Percentiles rank a stretch among this genome's conserved stretches.
Evolutionary conservation across 92 coral and sea anemone species (phyloP).

Genomic region (Galaxea fascicularis): DNA sequence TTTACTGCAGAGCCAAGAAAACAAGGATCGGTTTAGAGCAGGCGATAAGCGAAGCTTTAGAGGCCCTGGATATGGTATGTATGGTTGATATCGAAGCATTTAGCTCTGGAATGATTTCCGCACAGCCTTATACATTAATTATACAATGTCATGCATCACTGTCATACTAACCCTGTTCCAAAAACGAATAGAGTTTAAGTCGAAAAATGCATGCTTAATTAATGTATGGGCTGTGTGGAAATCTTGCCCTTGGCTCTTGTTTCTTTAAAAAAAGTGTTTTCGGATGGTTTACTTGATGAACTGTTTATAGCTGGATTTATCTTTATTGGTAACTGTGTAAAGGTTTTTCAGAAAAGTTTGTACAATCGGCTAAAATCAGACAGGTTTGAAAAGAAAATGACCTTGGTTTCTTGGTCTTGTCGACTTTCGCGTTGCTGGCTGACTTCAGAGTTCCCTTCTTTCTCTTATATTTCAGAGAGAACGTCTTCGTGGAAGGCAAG

Average conservation of each 20-base stretch:
- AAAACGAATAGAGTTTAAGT: too few species aligned
- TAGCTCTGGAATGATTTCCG: neutral
- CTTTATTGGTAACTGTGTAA: neutral
- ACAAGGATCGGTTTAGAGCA: conserved; percentile 94
- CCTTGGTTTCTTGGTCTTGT: neutral
- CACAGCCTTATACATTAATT: too few species aligned
- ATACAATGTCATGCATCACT: too few species aligned
- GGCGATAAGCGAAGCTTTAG: conserved; percentile 96
- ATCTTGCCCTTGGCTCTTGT: too few species aligned
- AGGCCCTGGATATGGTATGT: conserved; percentile 90
- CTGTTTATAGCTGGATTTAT: too few species aligned
- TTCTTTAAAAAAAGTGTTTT: neutral
- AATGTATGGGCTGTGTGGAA: too few species aligned
- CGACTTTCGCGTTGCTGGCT: neutral
- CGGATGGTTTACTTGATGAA: too few species aligned
- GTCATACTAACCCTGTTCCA: too few species aligned
- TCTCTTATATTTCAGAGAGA: conserved; percentile 71
- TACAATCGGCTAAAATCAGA: neutral
- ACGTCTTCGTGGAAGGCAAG: conserved; percentile 80
- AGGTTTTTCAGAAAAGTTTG: neutral
- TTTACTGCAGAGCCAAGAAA: conserved; percentile 82
- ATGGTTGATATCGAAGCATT: neutral
- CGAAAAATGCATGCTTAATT: too few species aligned
- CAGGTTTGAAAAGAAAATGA: neutral
- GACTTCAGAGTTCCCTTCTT: neutral